Evolutionary conservation across 2,797 vertebrate species (phyloP).

Genomic region (Pyrocephalus nanus): DNA sequence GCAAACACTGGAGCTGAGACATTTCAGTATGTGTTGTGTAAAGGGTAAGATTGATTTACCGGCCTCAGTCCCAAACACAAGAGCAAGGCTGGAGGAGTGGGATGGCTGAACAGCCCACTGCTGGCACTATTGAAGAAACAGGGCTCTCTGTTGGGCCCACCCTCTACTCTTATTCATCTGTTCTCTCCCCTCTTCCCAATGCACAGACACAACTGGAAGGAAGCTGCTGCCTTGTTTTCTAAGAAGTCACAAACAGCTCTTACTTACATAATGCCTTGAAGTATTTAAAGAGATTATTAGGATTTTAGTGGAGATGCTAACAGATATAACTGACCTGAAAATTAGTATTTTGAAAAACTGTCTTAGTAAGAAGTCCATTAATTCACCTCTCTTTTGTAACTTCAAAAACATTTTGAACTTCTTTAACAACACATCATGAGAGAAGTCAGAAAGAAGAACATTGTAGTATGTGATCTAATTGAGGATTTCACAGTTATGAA

Average conservation of each 20-base stretch:
- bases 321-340: background rate
- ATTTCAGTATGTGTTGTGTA: background rate
- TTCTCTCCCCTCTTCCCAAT: background rate
- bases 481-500: background rate
- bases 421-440: background rate
- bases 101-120: background rate
- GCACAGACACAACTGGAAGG: rapidly evolving
- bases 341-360: background rate
- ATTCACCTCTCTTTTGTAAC: background rate
- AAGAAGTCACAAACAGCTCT: background rate
- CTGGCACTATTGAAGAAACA: background rate
- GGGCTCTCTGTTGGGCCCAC: background rate
- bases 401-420: background rate
- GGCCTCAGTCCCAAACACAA: background rate
- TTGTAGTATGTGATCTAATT: background rate
- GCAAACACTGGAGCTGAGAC: background rate
- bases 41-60: background rate
- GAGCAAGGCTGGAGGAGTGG: background rate
- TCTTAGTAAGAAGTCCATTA: background rate
- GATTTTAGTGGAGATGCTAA: background rate
- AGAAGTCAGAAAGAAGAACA: background rate
- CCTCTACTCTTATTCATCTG: background rate
- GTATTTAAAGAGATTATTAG: background rate
- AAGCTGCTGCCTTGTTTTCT: background rate
- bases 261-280: background rate